phyloP scores from a whole-genome alignment of 2,888 invertebrate genomes.

The Frankliniella fusca region DNA sequence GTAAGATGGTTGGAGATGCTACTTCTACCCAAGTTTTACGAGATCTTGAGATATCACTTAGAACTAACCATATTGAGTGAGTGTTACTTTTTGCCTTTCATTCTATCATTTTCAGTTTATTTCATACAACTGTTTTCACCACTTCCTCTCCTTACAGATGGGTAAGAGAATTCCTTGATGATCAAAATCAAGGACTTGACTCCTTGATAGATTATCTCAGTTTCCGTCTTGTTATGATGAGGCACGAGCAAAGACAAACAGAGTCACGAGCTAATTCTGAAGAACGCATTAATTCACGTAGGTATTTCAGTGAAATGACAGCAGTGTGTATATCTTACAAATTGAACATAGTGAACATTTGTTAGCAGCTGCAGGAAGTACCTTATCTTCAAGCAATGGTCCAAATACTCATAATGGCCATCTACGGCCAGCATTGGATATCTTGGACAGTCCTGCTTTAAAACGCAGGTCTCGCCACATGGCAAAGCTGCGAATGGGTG shows the following conservation, averaged over 20 bases:
- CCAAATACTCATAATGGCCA: slow-evolving; percentile 30
- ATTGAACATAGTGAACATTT: neutral
- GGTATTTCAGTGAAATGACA: neutral
- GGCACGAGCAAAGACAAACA: slow-evolving; percentile 78
- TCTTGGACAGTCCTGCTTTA: slow-evolving; percentile 64
- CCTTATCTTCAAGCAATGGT: slow-evolving; percentile 5
- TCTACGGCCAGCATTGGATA: slow-evolving; percentile 49
- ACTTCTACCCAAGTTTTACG: slow-evolving; percentile 97
- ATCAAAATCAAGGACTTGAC: slow-evolving; percentile 92
- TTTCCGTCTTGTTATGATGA: slow-evolving; percentile 90
- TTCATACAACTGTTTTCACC: neutral
- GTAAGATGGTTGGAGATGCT: slow-evolving; percentile 93
- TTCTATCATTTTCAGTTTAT: slow-evolving; percentile 2
- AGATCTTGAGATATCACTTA: slow-evolving; percentile 95
- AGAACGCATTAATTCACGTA: slow-evolving; percentile 53
- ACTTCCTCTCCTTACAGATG: slow-evolving; percentile 62
- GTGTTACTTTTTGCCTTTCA: slow-evolving; percentile 45
- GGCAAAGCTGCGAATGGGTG: slow-evolving; percentile 87
- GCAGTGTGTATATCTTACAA: no score
- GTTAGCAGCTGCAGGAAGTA: neutral
- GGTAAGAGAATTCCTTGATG: slow-evolving; percentile 97
- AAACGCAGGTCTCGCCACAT: slow-evolving; percentile 77
- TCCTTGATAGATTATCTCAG: slow-evolving; percentile 96
- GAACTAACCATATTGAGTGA: slow-evolving; percentile 99
- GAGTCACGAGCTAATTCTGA: slow-evolving; percentile 72